Percentiles rank a stretch among this genome's conserved stretches.
phyloP scores from a whole-genome alignment of 2,113 vertebrate species.

The Bettongia penicillata region DNA sequence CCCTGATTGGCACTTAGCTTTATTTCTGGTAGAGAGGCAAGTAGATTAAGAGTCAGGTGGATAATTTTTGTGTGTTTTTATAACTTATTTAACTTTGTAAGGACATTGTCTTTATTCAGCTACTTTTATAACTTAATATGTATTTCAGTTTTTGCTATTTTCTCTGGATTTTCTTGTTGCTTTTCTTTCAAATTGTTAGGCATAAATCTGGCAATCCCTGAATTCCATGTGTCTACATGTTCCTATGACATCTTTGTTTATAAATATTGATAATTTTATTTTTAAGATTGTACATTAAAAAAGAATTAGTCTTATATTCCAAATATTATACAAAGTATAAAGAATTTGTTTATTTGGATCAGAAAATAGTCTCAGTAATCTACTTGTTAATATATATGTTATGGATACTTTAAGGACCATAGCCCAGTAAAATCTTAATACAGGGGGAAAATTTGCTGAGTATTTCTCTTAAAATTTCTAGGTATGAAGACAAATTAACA shows the following conservation, averaged over 20 bases:
- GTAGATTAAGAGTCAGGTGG: neutral
- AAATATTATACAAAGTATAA: neutral
- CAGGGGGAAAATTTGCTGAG: slow-evolving; percentile 28
- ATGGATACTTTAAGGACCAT: neutral
- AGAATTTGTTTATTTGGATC: neutral
- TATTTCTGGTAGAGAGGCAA: neutral
- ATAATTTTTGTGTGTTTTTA: neutral
- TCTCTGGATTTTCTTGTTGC: neutral
- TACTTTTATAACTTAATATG: neutral
- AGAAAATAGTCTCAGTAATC: neutral
- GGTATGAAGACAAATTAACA: neutral
- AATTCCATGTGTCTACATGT: slow-evolving; percentile 2
- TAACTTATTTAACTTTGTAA: slow-evolving; percentile 21
- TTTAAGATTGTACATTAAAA: slow-evolving; percentile 19
- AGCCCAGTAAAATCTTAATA: slow-evolving; percentile 8
- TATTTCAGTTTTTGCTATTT: neutral
- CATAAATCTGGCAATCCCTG: neutral
- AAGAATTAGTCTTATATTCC: slow-evolving; percentile 1
- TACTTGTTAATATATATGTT: neutral
- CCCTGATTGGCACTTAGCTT: neutral
- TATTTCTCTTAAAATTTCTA: neutral
- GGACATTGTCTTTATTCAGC: neutral
- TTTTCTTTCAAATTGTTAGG: neutral
- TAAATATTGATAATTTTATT: slow-evolving; percentile 18
- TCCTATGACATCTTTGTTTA: neutral